These are phyloP conservation scores for Helogale parvula DNA, from an alignment of 2,113 vertebrate species.

Conservation along the genomic window DNA sequence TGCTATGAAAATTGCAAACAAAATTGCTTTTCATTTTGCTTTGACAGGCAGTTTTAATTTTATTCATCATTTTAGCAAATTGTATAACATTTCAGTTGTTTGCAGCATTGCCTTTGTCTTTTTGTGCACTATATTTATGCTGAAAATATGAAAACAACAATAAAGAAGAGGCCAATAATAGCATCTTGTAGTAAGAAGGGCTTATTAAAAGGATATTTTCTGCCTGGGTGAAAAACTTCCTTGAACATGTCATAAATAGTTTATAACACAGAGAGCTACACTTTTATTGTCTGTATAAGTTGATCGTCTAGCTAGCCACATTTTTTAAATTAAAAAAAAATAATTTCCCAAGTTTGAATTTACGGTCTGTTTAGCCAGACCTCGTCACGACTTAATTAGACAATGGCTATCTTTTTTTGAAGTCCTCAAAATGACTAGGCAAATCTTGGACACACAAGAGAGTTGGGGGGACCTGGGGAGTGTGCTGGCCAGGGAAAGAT, in stretches of 20 bases:
- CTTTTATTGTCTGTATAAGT: conserved; percentile 84
- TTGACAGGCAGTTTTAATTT: conserved; percentile 88
- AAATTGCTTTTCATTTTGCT: conserved; percentile 88
- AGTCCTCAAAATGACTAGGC: conserved; percentile 65
- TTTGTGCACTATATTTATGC: conserved; percentile 81
- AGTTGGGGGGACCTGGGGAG: background rate
- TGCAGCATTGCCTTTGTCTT: conserved; percentile 77
- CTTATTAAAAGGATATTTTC: conserved; percentile 91
- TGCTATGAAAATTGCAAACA: conserved; percentile 83
- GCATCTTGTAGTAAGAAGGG: conserved; percentile 86
- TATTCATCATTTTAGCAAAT: conserved; percentile 87
- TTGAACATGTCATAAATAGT: conserved; percentile 88
- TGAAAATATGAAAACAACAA: conserved; percentile 86
- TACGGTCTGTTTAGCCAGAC: conserved; percentile 75
- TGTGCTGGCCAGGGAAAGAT: background rate
- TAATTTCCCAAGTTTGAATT: conserved; percentile 71
- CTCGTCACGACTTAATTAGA: conserved; percentile 76
- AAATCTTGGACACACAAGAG: background rate
- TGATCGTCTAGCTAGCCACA: conserved; percentile 84
- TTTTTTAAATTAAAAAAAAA: conserved; percentile 77
- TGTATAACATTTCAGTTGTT: conserved; percentile 85
- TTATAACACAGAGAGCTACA: conserved; percentile 86
- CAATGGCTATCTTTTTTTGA: conserved; percentile 72
- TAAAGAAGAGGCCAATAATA: conserved; percentile 87
- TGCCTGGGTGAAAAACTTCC: conserved; percentile 87